Conservation (phyloP, 53 echinoderm and acorn worm species). For the Stichopus horrens region DNA sequence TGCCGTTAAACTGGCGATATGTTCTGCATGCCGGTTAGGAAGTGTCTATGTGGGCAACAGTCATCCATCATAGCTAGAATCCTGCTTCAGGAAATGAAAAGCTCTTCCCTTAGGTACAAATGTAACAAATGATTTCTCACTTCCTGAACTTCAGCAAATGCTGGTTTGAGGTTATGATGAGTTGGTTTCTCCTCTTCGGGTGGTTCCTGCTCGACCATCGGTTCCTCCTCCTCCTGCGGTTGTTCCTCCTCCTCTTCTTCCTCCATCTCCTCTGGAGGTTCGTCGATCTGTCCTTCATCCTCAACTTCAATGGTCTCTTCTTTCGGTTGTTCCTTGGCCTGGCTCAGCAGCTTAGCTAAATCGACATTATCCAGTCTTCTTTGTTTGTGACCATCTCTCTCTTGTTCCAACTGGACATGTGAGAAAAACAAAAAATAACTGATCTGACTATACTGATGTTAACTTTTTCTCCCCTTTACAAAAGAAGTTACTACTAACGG, state of each 20-base stretch:
- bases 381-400: conserved; percentile 80
- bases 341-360: conserved; percentile 58
- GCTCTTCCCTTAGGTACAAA: no score
- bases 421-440: no score
- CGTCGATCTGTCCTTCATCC: conserved; percentile 4
- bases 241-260: conserved; percentile 31
- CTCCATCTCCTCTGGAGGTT: background rate
- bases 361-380: conserved; percentile 62
- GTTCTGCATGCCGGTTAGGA: no score
- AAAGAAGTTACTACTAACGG: no score
- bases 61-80: no score
- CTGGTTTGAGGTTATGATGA: conserved; percentile 41
- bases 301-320: conserved; percentile 32
- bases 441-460: no score
- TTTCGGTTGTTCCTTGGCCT: conserved; percentile 47
- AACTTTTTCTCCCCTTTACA: no score
- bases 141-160: conserved; percentile 34
- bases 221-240: conserved; percentile 21
- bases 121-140: conserved; percentile 17
- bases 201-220: background rate
- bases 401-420: conserved; percentile 69
- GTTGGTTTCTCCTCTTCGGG: conserved; percentile 19
- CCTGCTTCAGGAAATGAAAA: no score
- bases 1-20: no score
- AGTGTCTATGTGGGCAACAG: no score